phyloP scores from a whole-genome alignment of 2,113 vertebrate genomes.

The Nerophis ophidion region DNA sequence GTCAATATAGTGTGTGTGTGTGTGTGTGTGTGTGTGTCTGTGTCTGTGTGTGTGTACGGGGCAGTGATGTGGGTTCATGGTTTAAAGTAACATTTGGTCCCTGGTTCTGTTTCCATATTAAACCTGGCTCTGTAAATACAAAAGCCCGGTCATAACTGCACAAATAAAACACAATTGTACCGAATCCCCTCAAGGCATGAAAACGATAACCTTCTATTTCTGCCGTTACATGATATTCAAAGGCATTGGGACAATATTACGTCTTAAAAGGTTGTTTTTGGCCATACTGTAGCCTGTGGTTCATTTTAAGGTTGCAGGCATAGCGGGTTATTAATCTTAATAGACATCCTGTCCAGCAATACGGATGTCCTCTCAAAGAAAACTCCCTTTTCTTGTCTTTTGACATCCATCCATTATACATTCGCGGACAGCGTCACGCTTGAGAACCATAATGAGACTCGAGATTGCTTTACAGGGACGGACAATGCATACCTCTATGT shows the following conservation, averaged over 20 bases:
- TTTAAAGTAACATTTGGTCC: too few relatives aligned
- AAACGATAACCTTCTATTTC: constrained; percentile 51
- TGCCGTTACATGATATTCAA: constrained; percentile 39
- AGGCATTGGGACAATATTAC: constrained; percentile 37
- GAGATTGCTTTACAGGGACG: constrained; percentile 16
- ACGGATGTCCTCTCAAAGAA: constrained; percentile 29
- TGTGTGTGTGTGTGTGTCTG: too few relatives aligned
- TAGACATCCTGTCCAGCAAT: constrained; percentile 33
- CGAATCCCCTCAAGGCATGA: constrained; percentile 23
- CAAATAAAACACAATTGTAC: background rate
- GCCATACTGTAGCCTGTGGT: constrained; percentile 46
- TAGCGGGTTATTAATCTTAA: constrained; percentile 49
- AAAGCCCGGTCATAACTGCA: background rate
- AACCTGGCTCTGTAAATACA: background rate
- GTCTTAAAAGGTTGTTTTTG: constrained; percentile 52
- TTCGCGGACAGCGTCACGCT: constrained; percentile 26
- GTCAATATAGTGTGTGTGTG: too few relatives aligned
- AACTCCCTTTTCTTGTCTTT: constrained; percentile 22
- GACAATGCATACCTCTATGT: constrained; percentile 19
- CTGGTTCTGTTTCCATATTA: too few relatives aligned
- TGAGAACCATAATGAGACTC: constrained; percentile 23
- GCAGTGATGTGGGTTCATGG: too few relatives aligned
- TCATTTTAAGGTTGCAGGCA: constrained; percentile 45
- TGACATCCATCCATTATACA: constrained; percentile 29
- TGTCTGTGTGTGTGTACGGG: too few relatives aligned